Percentiles rank a stretch among this genome's conserved stretches.
phyloP scores from a whole-genome alignment of 2,888 invertebrate species.

The Andrena minutula region DNA sequence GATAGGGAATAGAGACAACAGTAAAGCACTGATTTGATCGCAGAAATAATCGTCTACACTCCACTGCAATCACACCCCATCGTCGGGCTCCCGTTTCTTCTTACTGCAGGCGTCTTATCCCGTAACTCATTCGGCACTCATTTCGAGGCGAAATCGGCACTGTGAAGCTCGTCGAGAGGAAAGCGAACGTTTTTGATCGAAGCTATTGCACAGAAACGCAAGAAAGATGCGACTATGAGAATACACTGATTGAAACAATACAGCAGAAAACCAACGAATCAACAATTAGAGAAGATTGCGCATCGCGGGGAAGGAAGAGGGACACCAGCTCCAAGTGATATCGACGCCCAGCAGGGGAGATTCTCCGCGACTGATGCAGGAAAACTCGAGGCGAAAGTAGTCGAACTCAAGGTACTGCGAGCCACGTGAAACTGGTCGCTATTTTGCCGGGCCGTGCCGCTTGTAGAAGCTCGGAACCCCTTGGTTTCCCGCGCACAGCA shows the following conservation, averaged over 20 bases:
- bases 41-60: conserved; percentile 59
- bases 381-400: conserved; percentile 53
- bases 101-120: conserved; percentile 8
- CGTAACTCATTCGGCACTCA: conserved; percentile 22
- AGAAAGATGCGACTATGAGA: background rate
- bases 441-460: conserved; percentile 72
- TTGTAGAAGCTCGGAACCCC: conserved; percentile 67
- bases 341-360: conserved; percentile 47
- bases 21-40: conserved; percentile 64
- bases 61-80: conserved; percentile 33
- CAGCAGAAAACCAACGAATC: background rate
- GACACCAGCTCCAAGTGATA: conserved; percentile 34
- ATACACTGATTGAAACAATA: background rate
- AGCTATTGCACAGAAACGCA: background rate
- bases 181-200: background rate
- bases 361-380: conserved; percentile 15
- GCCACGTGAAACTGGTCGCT: conserved; percentile 75
- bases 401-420: conserved; percentile 67
- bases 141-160: background rate
- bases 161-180: background rate
- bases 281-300: background rate
- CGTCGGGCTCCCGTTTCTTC: conserved; percentile 8
- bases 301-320: background rate
- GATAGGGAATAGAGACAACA: conserved; percentile 47
- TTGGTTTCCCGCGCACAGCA: conserved; percentile 78